These are phyloP conservation scores for Lepeophtheirus salmonis DNA, from an alignment of 1,140 invertebrate species.

Conservation along the genomic window DNA sequence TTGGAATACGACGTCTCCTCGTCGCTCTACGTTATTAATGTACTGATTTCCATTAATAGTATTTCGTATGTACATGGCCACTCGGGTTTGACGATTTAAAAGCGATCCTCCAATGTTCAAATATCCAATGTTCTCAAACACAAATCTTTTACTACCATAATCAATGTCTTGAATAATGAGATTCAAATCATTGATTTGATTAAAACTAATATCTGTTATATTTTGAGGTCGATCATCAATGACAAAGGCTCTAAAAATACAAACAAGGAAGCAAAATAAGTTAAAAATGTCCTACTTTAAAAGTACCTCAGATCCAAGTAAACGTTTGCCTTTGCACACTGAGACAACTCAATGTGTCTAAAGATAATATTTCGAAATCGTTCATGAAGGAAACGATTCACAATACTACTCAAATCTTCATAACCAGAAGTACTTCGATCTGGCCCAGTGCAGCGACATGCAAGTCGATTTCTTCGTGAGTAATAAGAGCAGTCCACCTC, in stretches of 20 bases:
- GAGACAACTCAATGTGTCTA: not conserved
- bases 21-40: not conserved
- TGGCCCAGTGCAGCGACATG: not conserved
- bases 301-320: not conserved
- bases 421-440: not conserved
- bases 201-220: constrained; percentile 1
- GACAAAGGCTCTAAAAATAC: not conserved
- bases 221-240: constrained; percentile 7
- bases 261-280: not conserved
- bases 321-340: not conserved
- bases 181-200: not conserved
- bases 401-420: constrained; percentile 6
- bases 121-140: constrained; percentile 1
- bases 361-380: constrained; percentile 4
- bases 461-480: not conserved
- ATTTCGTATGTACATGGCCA: constrained; percentile 1
- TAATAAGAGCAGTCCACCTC: constrained; percentile 7
- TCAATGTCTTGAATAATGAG: constrained; percentile 8
- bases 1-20: constrained; percentile 7
- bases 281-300: not conserved
- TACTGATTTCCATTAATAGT: not conserved
- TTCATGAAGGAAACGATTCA: not conserved
- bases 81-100: not conserved
- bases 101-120: not conserved
- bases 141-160: not conserved